A percentile compares a stretch with the other conserved stretches of the same genome.
phyloP scores from a whole-genome alignment of 2,888 invertebrate genomes.

The Mechanitis mazaeus region DNA sequence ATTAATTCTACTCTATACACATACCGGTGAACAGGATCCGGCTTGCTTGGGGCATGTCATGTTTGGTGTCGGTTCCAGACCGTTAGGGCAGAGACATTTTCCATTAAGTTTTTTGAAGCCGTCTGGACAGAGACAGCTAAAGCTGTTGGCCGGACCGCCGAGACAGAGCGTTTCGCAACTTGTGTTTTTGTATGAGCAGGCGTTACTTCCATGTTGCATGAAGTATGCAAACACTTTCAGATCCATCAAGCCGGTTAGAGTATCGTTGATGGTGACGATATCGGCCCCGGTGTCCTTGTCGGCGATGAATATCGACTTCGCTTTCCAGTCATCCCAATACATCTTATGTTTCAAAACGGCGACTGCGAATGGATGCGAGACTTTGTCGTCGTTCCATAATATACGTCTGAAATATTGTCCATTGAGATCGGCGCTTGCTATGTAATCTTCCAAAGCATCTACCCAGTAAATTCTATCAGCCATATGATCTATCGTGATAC shows the following conservation, averaged over 20 bases:
- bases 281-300: constrained; percentile 85
- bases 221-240: constrained; percentile 86
- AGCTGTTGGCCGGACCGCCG: constrained; percentile 81
- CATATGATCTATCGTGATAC: constrained; percentile 89
- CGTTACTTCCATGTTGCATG: constrained; percentile 84
- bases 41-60: constrained; percentile 81
- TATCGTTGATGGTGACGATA: constrained; percentile 76
- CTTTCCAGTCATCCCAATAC: constrained; percentile 95
- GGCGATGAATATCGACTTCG: constrained; percentile 85
- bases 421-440: constrained; percentile 84
- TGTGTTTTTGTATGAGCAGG: constrained; percentile 77
- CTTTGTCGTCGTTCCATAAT: constrained; percentile 78
- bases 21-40: constrained; percentile 75
- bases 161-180: constrained; percentile 87
- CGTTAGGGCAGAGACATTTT: constrained; percentile 87
- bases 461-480: constrained; percentile 91
- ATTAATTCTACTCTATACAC: constrained; percentile 32
- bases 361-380: constrained; percentile 90
- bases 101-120: constrained; percentile 76
- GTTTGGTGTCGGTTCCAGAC: constrained; percentile 77
- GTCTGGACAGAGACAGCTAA: constrained; percentile 88
- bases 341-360: constrained; percentile 89
- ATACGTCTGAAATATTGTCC: constrained; percentile 82
- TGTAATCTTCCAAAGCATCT: constrained; percentile 88
- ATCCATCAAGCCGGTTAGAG: constrained; percentile 86